Evolutionary conservation across 1,140 invertebrate species (phyloP).

Genomic region (Formica selysi): DNA sequence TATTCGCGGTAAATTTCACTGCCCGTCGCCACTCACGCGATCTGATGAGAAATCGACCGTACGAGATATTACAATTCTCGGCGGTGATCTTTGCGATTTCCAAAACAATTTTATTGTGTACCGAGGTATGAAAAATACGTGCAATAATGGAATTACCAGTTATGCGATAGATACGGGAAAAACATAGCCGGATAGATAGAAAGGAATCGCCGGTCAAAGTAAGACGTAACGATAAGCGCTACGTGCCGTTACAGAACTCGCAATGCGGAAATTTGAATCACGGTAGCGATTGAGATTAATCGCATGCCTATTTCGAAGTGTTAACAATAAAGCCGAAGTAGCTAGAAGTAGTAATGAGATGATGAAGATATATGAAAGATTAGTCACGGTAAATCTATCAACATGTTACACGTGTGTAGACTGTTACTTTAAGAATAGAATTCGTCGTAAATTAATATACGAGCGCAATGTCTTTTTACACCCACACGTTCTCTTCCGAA

Average conservation of each 20-base stretch:
- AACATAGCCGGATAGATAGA: neutral
- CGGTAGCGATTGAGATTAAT: conserved; percentile 55
- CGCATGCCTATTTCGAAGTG: conserved; percentile 36
- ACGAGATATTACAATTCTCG: conserved; percentile 37
- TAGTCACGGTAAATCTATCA: conserved; percentile 39
- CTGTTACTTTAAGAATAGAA: neutral
- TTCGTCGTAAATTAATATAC: conserved; percentile 12
- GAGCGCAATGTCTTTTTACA: neutral
- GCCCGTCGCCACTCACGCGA: conserved; percentile 39
- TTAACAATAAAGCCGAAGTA: conserved; percentile 23
- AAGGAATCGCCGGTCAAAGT: neutral
- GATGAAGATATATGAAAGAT: conserved; percentile 48
- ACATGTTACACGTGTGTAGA: neutral
- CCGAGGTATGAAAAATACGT: conserved; percentile 21
- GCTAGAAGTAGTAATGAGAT: conserved; percentile 18
- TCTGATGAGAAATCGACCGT: conserved; percentile 23
- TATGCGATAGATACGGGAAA: conserved; percentile 7
- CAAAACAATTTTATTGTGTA: conserved; percentile 46
- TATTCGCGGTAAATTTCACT: conserved; percentile 21
- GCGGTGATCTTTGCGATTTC: conserved; percentile 51
- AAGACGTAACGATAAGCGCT: conserved; percentile 15
- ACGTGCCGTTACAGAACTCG: neutral
- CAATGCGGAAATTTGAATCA: conserved; percentile 41
- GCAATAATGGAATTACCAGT: conserved; percentile 39
- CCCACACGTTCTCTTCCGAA: neutral